Evolutionary conservation across 2,797 vertebrate species (phyloP), one percentile per base, ranked within the genome.

Genomic region (Coluber constrictor): DNA sequence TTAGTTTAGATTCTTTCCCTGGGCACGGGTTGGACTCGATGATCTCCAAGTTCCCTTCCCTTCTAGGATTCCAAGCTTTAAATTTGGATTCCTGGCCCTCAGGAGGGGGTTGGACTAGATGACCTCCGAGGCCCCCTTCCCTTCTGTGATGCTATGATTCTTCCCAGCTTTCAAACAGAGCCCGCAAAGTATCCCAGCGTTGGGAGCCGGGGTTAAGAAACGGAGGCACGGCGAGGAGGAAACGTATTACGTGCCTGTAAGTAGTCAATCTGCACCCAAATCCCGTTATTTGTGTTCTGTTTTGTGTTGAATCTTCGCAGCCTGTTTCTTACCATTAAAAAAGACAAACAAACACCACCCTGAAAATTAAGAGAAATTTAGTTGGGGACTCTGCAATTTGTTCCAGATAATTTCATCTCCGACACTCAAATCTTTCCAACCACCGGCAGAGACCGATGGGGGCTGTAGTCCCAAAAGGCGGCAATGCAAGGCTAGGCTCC

Each of bases 151-250:
- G 74, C 74, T 83, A 47, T 83, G 74, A 47, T 83, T 83, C n/a
- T 47, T 15, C 79, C 37, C 97, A 99, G 99, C 98, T 0, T 99
- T 99, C 97, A 99, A 99, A 97, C 99, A 99, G 98, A 99, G 98
- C 92, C 98, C 99, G 0, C 98, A 98, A 25, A 97, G 98, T 95
- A 98, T 99, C 95, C 98, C 98, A 0, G 97, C 98, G 0, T 98
- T 99, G 93, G 98, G 98, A 2, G 87, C 98, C 0, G 98, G 98
- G 0, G 95, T 98, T 59, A 99, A 99, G 97, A 99, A 99, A 92
- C 97, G 99, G 90, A 96, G 99, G 29, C 99, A 99, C 0, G 99
- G 99, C 56, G 99, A 99, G 0, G 99, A 99, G 94, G 99, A 99
- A 94, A 96, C 98, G 94, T 99, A 98, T 95, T 99, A 99, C 29